Conservation (phyloP, 1,140 invertebrate species). For the Temnothorax longispinosus region DNA sequence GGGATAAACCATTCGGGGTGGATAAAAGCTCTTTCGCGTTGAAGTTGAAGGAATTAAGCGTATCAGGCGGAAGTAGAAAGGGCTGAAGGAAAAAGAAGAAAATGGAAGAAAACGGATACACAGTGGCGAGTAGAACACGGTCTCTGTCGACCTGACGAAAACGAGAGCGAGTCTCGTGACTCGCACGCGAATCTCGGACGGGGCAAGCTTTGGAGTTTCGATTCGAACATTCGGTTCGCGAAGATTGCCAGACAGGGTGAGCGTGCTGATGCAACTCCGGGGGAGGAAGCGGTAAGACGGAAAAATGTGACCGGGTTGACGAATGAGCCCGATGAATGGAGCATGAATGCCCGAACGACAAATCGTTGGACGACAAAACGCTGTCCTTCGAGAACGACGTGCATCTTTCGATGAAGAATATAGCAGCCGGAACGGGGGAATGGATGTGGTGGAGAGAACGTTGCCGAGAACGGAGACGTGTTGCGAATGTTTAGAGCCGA, state of each 20-base stretch:
- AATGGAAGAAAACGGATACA: neutral
- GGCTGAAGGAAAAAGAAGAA: neutral
- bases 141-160: conserved; percentile 14
- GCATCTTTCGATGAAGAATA: conserved; percentile 26
- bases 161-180: neutral
- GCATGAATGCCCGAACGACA: neutral
- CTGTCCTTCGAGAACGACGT: neutral
- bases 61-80: neutral
- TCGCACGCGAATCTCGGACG: neutral
- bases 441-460: neutral
- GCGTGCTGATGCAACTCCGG: neutral
- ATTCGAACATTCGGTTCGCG: neutral
- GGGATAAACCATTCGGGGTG: neutral
- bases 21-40: neutral
- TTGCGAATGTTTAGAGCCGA: conserved; percentile 9
- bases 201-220: neutral
- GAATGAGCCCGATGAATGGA: conserved; percentile 45
- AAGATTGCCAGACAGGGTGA: neutral
- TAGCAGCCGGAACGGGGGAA: neutral
- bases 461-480: conserved; percentile 14
- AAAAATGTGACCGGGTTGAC: conserved; percentile 46
- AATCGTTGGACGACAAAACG: conserved; percentile 45
- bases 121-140: neutral
- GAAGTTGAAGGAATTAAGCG: conserved; percentile 26
- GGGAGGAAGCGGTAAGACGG: neutral